Base-by-base conservation (phyloP, 2,888 invertebrate genomes). In the Nymphalis polychloros region DNA sequence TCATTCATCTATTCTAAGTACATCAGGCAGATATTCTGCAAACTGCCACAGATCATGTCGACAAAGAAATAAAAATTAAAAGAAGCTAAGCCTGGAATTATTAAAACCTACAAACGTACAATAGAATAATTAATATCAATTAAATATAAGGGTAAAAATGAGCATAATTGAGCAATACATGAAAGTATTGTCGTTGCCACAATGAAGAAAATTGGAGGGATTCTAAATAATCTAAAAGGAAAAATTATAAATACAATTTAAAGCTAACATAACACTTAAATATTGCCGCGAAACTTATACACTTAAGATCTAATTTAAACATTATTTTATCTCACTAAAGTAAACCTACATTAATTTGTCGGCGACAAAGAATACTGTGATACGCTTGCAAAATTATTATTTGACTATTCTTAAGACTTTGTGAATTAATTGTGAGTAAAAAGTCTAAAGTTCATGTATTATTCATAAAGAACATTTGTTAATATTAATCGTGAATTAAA, bases 121-220 rank as follows among this genome's bases (percentile, higher is more conserved):
- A 76, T 79, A 48, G 27, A 31, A 31, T 41, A 59, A 64, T 55
- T 48, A 67, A 70, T 70, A 73, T 72, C 72, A 81, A 78, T 69
- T 61, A 62, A 65, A 60, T 63, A 64, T 59, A 83, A 79, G 78
- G 80, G 79, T 78, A 79, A 83, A 78, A 84, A 86, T 90, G 90
- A 91, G 91, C 91, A 88, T 78, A 81, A 73, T 90, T 91, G 92
- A 91, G 92, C 92, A 91, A 92, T 87, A 90, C 89, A 80, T 62
- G 64, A 74, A 52, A 72, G 89, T 90, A 90, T 90, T 89, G 90
- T 90, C 88, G 83, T 84, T 85, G 85, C 81, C 84, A 86, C 83
- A 80, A 76, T 59, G 71, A 76, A 75, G 73, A 67, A 76, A 76
- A 75, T 79, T 86, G 85, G 85, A 89, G 84, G 86, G 86, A 86